phyloP scores from a whole-genome alignment of 2,888 invertebrate genomes.

The Liposcelis brunnea region DNA sequence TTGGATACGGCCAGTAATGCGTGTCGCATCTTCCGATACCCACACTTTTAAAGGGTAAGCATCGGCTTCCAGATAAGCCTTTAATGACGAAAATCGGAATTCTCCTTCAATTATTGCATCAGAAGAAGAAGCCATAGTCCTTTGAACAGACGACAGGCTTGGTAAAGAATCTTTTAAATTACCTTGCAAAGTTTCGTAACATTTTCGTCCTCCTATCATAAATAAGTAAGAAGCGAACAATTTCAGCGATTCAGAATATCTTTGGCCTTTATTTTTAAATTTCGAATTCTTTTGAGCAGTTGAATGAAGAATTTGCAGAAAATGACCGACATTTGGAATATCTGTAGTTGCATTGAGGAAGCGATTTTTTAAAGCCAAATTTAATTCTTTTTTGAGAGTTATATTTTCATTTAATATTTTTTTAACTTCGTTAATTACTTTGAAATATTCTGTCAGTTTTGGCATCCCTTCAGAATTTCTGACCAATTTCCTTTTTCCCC shows the following conservation, averaged over 20 bases:
- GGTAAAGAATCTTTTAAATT: neutral
- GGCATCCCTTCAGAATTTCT: neutral
- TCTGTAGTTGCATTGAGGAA: neutral
- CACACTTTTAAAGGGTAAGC: conserved; percentile 5
- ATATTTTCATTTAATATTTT: neutral
- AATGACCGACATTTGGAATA: neutral
- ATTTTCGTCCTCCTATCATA: conserved; percentile 7
- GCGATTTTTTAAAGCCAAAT: neutral
- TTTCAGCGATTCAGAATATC: conserved; percentile 8
- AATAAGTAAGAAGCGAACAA: conserved; percentile 4
- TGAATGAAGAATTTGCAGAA: neutral
- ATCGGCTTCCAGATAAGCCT: conserved; percentile 5
- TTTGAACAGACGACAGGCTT: neutral
- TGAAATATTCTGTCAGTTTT: neutral
- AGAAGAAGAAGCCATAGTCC: neutral
- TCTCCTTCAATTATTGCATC: conserved; percentile 6
- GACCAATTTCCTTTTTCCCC: neutral
- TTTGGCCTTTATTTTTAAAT: neutral
- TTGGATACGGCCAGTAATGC: conserved; percentile 5
- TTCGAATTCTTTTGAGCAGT: neutral
- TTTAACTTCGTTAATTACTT: neutral
- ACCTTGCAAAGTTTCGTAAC: conserved; percentile 1
- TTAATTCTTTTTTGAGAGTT: neutral
- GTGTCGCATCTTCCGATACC: conserved; percentile 8
- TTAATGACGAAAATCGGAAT: conserved; percentile 1